Base-by-base conservation (phyloP, 2,888 invertebrate genomes). In the Oxyteleia sp. region DNA sequence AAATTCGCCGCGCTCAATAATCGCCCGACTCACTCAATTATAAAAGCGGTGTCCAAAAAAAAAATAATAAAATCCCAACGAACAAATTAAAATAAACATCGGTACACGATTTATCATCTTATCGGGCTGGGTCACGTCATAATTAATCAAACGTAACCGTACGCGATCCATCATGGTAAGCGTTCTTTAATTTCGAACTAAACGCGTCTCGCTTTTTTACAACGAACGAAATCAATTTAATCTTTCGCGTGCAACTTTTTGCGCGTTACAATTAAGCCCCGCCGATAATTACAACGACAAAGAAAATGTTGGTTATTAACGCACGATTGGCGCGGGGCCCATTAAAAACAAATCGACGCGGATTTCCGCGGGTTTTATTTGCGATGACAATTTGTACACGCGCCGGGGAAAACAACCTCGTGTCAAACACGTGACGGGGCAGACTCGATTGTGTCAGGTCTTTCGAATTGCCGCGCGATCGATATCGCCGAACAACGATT, bases 361-460 rank as follows among this genome's bases (percentile, higher is more conserved):
- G 76, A 84, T 76, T 81, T 26, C 8, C 51, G 47, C 35, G 53
- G 55, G 47, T 81, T 75, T 83, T 83, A 79, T 83, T 69, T 51
- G 45, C 64, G 57, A 47, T 69, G 57, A 75, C 83, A 69, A 75
- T 75, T 83, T 75, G 79, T 79, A 83, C 72, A 71, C 63, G 66
- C 55, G 78, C 32, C 45, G 23, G 29, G 20, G 23, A 35, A 68
- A 74, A 74, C 69, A 74, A 69, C 35, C 51, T 47, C 63, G 74
- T 61, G 78, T 74, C 53, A 71, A 82, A 71, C 68, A 83, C 74
- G 79, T 55, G 74, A 68, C 76, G 69, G 49, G 32, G 32, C 3
- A n/a, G 26, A 8, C 43, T 43, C 51, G 66, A 79, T 61, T 72
- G 78, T 81, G 72, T 76, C 64, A 61, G 68, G 45, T 16, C 55